Conservation (phyloP, 2,888 invertebrate genomes). For the Pseudococcus longispinus region DNA sequence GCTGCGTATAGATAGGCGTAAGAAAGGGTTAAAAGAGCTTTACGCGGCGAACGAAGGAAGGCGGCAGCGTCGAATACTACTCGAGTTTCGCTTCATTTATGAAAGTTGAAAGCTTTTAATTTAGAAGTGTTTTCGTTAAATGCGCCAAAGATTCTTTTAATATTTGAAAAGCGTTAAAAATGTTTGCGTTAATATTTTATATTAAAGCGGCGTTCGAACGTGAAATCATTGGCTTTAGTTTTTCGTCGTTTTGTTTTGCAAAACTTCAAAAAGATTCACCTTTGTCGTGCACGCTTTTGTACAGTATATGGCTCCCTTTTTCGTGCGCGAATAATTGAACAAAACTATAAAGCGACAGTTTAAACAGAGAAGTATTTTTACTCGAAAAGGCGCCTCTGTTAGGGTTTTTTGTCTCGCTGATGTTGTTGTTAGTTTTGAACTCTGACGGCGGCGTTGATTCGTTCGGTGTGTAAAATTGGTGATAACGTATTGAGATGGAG, state of each 20-base stretch:
- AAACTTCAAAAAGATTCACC: conserved; percentile 31
- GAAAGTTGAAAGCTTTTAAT: conserved; percentile 24
- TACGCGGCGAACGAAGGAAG: not conserved
- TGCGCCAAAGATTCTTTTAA: conserved; percentile 39
- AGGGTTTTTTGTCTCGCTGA: not conserved
- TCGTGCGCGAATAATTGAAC: conserved; percentile 1
- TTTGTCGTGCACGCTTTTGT: not conserved
- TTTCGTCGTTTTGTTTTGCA: not conserved
- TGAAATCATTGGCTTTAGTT: conserved; percentile 2
- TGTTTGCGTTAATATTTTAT: conserved; percentile 42
- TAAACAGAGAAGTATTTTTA: not conserved
- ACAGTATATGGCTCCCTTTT: not conserved
- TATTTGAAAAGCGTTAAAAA: conserved; percentile 45
- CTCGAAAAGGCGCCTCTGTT: not conserved
- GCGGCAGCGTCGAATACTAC: not conserved
- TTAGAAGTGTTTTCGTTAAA: conserved; percentile 44
- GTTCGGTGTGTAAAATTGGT: not conserved
- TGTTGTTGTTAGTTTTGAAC: not conserved
- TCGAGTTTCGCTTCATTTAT: conserved; percentile 32
- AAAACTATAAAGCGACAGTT: not conserved
- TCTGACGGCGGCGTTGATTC: not conserved
- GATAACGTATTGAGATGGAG: not conserved
- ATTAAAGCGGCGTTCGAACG: conserved; percentile 33
- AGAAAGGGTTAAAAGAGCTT: conserved; percentile 15
- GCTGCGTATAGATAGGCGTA: not conserved